Conservation (phyloP, 2,888 invertebrate genomes). For the Cordilura impudica region DNA sequence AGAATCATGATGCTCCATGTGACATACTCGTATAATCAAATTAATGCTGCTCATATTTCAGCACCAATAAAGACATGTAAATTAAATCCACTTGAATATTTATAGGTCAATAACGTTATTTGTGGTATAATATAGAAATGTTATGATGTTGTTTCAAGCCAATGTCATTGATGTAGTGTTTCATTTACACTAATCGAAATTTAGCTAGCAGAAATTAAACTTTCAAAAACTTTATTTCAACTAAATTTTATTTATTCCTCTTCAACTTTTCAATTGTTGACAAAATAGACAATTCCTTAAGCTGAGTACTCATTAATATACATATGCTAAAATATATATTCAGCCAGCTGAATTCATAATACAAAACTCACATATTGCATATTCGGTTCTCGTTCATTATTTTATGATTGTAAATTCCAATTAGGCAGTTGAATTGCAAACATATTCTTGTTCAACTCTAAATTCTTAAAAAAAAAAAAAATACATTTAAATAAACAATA, state of each 20-base stretch:
- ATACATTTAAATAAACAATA: too few relatives aligned
- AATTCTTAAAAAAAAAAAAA: too few relatives aligned
- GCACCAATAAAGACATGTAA: background rate
- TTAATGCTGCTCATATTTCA: background rate
- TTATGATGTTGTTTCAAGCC: slow-evolving; percentile 9
- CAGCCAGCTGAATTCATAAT: background rate
- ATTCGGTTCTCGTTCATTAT: background rate
- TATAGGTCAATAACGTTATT: slow-evolving; percentile 43
- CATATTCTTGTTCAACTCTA: too few relatives aligned
- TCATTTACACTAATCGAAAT: too few relatives aligned
- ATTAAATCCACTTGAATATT: background rate
- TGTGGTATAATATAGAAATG: slow-evolving; percentile 3
- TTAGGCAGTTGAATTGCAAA: too few relatives aligned
- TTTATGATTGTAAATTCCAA: too few relatives aligned
- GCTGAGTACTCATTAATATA: too few relatives aligned
- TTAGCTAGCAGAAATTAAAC: background rate
- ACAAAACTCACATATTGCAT: background rate
- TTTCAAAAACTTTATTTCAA: too few relatives aligned
- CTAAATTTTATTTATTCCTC: too few relatives aligned
- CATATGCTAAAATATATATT: too few relatives aligned
- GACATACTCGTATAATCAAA: too few relatives aligned
- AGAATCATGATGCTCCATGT: background rate
- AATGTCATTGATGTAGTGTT: slow-evolving; percentile 18
- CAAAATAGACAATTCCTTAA: too few relatives aligned
- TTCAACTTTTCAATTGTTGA: background rate